These are phyloP conservation scores for Adelges cooleyi DNA, from an alignment of 1,140 invertebrate genomes.

Conservation along the genomic window DNA sequence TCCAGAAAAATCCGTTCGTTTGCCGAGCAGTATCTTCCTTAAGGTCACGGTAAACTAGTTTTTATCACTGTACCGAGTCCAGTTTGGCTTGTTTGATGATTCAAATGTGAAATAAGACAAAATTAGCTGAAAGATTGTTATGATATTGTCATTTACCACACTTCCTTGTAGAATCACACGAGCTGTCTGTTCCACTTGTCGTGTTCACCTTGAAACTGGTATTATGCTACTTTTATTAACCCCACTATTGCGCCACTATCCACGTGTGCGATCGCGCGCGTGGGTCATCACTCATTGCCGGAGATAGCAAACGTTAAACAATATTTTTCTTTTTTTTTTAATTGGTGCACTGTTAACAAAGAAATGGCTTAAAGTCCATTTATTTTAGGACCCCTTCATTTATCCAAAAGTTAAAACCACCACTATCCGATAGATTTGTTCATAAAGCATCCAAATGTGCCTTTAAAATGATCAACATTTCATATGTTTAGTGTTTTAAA, in stretches of 20 bases:
- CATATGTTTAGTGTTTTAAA: too few species aligned
- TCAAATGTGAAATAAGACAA: background rate
- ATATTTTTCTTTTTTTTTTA: too few species aligned
- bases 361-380: too few species aligned
- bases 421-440: too few species aligned
- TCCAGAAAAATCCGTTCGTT: background rate
- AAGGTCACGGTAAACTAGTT: conserved; percentile 17
- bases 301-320: too few species aligned
- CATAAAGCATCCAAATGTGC: too few species aligned
- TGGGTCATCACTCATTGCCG: too few species aligned
- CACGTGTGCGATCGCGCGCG: background rate
- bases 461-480: too few species aligned
- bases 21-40: background rate
- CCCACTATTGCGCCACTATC: background rate
- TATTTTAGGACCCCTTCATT: too few species aligned
- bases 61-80: background rate
- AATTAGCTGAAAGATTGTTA: background rate
- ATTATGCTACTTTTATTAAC: conserved; percentile 7
- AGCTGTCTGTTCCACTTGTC: background rate
- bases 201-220: conserved; percentile 17
- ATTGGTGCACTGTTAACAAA: too few species aligned
- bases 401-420: too few species aligned
- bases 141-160: background rate
- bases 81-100: conserved; percentile 11
- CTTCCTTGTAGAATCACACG: conserved; percentile 2